These are phyloP conservation scores for Apostichopus californicus DNA, from an alignment of 35 echinoderm and acorn worm genomes.

Conservation along the genomic window DNA sequence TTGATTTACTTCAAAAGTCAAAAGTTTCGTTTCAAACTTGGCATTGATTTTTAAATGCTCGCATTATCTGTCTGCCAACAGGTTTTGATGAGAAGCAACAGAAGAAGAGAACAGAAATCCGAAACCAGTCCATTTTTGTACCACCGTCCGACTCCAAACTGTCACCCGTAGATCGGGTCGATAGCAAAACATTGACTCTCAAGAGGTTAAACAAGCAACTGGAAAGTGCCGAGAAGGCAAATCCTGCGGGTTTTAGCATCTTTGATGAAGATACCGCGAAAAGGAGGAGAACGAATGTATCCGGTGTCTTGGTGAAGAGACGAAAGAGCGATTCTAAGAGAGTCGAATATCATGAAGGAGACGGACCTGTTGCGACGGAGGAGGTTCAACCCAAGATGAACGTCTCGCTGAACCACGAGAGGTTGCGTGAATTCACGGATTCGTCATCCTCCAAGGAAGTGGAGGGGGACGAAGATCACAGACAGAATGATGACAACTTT, in stretches of 20 bases:
- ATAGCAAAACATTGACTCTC: not conserved
- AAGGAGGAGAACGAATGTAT: not conserved
- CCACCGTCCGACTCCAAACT: not conserved
- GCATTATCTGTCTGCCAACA: constrained; percentile 36
- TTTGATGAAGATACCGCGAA: constrained; percentile 18
- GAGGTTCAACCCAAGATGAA: too few species aligned
- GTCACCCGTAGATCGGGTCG: not conserved
- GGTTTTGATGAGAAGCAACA: constrained; percentile 87
- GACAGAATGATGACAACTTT: not conserved
- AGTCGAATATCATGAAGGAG: not conserved
- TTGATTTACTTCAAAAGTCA: too few species aligned
- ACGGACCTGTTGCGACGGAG: too few species aligned
- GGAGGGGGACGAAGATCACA: not conserved
- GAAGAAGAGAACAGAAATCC: constrained; percentile 71
- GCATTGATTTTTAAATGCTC: too few species aligned
- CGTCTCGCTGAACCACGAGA: too few species aligned
- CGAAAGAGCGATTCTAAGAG: not conserved
- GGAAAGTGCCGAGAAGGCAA: not conserved
- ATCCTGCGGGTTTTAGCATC: constrained; percentile 11
- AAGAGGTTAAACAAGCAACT: constrained; percentile 29
- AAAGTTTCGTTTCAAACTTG: too few species aligned
- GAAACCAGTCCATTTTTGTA: constrained; percentile 73
- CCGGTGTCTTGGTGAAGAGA: not conserved
- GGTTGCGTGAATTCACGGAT: too few species aligned
- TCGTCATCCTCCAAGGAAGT: too few species aligned